A percentile compares a stretch with the other conserved stretches of the same genome.
These are phyloP conservation scores for Patella ulyssiponensis DNA, from an alignment of 2,888 invertebrate species.

Conservation along the genomic window DNA sequence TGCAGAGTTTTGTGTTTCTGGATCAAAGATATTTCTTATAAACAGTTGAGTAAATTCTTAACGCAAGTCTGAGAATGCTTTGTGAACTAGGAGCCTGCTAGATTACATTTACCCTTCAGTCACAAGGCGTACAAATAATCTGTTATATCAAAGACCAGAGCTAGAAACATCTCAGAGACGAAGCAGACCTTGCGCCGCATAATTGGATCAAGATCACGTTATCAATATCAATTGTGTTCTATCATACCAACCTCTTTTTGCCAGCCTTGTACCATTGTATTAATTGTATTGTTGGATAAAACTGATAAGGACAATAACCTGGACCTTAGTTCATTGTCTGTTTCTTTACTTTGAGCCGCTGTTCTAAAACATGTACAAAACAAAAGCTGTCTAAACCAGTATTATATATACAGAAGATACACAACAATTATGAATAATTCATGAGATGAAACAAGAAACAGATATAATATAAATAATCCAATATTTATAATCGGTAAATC, in stretches of 20 bases:
- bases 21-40: too few relatives aligned
- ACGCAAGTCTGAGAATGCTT: too few relatives aligned
- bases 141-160: too few relatives aligned
- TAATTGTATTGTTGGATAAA: neutral
- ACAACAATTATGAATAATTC: neutral
- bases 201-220: too few relatives aligned
- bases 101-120: too few relatives aligned
- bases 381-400: neutral
- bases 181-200: too few relatives aligned
- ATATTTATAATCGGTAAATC: neutral
- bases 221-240: too few relatives aligned
- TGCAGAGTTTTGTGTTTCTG: too few relatives aligned
- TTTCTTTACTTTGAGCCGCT: neutral
- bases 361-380: neutral
- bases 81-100: too few relatives aligned
- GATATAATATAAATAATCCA: neutral
- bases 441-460: neutral
- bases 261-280: neutral
- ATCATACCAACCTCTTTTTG: neutral
- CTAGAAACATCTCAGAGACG: too few relatives aligned
- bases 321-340: neutral
- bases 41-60: too few relatives aligned
- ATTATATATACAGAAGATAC: neutral
- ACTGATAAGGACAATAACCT: neutral
- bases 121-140: too few relatives aligned